Evolutionary conservation across 2,113 vertebrate species (phyloP), one percentile per base, ranked within the genome.

Genomic region (Xenopus borealis): DNA sequence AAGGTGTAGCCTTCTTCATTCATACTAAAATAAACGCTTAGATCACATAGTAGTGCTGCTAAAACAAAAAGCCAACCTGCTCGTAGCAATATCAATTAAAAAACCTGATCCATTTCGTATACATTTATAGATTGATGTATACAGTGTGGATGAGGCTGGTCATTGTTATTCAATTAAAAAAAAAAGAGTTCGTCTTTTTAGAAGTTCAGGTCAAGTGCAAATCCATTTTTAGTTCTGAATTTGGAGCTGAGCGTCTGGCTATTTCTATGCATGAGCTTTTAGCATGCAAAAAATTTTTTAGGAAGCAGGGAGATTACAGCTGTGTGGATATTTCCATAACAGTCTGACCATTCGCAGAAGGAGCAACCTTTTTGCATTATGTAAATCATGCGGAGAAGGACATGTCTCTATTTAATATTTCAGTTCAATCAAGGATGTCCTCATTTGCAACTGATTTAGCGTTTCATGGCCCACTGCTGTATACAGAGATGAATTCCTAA

Each of bases 281-380:
- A 75, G 66, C 7, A 63, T 53, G 66, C 73, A 57, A 40, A 53
- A 27, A 3, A 53, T 44, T 66, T 11, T 45, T 69, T 75, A 69
- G 57, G 55, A 75, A 68, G 55, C 57, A n/a, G 44, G 66, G 16
- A 40, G 46, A 17, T 50, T 69, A 40, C 72, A 76, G 58, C 23
- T 76, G 73, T 69, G 69, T 63, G 30, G 73, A 46, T 61, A 76
- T 76, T 69, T 69, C 73, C 66, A 69, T 69, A 64, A 69, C 45
- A 19, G 73, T 57, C 18, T 47, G 63, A 55, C 45, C 47, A 63
- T 69, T 69, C 66, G 69, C 73, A 12, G 57, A 62, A 68, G 57
- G 59, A 33, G 44, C 47, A 75, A 33, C 58, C 73, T 69, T 76
- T 69, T 76, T 76, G 66, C 73, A 69, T 69, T 63, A 69, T 76